phyloP scores from a whole-genome alignment of 2,113 vertebrate genomes.

The Steatornis caripensis region DNA sequence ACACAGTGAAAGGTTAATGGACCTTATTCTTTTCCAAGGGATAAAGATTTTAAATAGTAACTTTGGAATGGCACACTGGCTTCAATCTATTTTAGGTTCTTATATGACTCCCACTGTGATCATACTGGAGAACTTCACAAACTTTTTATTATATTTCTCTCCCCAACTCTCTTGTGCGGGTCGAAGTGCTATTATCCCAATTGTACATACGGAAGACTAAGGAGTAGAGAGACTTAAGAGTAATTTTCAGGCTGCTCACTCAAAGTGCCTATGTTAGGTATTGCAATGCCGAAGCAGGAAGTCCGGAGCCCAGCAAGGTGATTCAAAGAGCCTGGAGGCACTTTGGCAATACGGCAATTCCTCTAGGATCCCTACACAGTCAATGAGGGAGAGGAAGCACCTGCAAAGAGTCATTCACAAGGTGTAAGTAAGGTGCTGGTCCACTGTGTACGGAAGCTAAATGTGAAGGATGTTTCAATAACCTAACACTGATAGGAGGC shows the following conservation, averaged over 20 bases:
- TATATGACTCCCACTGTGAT: conserved; percentile 48
- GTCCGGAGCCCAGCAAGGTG: neutral
- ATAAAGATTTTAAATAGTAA: conserved; percentile 59
- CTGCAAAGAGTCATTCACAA: neutral
- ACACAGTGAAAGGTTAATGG: conserved; percentile 57
- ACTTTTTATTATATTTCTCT: conserved; percentile 59
- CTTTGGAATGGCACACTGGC: conserved; percentile 45
- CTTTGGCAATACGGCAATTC: neutral
- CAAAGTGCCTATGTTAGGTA: neutral
- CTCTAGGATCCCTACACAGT: neutral
- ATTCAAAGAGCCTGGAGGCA: neutral
- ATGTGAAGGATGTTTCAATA: neutral
- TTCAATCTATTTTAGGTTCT: conserved; percentile 63
- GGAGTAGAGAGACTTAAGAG: conserved; percentile 15
- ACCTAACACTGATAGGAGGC: neutral
- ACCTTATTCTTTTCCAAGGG: conserved; percentile 55
- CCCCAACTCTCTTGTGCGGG: neutral
- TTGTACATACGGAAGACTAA: conserved; percentile 47
- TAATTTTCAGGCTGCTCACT: conserved; percentile 44
- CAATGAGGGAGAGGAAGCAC: neutral
- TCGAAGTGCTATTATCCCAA: conserved; percentile 48
- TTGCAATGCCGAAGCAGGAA: neutral
- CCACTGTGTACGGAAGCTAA: neutral
- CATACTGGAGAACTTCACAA: conserved; percentile 38
- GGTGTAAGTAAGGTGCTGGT: neutral